Evolutionary conservation across 2,888 invertebrate genomes (phyloP), one percentile per base, ranked within the genome.

Genomic region (Clitarchus hookeri): DNA sequence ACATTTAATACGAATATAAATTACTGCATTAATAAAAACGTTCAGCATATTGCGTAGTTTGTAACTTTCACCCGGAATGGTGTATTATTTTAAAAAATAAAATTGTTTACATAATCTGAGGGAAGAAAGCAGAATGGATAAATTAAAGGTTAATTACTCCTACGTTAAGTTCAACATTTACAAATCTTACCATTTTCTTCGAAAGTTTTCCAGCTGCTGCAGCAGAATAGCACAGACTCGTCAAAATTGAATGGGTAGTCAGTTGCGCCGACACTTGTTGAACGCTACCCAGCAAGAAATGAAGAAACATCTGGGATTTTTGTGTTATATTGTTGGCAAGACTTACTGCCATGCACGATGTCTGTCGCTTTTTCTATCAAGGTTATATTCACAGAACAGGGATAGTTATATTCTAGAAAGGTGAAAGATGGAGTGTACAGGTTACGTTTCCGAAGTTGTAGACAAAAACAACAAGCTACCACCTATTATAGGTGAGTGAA

Each of bases 241-340:
- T 8, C 65, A 65, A 65, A 65, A n/a, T 65, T 65, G 65, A 65
- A 65, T 2, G n/a, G 13, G n/a, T 23, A 65, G n/a, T 65, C 13
- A 65, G 3, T n/a, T 65, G 65, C 65, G 65, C 65, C 65, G 65
- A 65, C 65, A 65, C 65, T 65, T 65, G 65, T 65, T 65, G 65
- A 65, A 23, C 65, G 8, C 65, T 65, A n/a, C 23, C 65, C n/a
- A 65, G 65, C 23, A 65, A 8, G 8, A 65, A 4, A 8, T 65
- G 19, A 65, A 23, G n/a, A 65, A 65, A 65, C 65, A 65, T 65
- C n/a, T 19, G 65, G n/a, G 65, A 65, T 16, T 65, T 65, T 65
- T 8, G 19, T 65, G 16, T 23, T 65, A 23, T 65, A 65, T 23
- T 23, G 65, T 65, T 65, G 65, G 65, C 65, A 11, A 16, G 6